Percentiles rank a stretch among this genome's conserved stretches.
These are phyloP conservation scores for Drosophila nigricruria DNA, from an alignment of 2,888 invertebrate genomes.

Conservation along the genomic window DNA sequence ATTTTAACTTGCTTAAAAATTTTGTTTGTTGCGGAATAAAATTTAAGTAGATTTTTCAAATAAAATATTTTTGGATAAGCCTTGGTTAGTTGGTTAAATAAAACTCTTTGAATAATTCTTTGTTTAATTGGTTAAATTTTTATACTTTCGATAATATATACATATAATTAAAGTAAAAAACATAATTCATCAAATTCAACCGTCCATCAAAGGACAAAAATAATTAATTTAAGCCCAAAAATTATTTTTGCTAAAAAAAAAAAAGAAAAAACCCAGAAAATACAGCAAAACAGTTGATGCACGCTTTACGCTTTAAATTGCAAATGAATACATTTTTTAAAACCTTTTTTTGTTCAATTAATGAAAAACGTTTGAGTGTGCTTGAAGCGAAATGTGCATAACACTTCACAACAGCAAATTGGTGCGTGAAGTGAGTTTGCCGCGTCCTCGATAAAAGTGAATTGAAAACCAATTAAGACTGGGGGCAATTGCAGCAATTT, in stretches of 20 bases:
- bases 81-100: neutral
- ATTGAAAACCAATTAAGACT: slow-evolving; percentile 57
- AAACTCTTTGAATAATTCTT: too few relatives aligned
- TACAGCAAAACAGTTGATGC: neutral
- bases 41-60: neutral
- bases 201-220: neutral
- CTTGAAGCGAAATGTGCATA: slow-evolving; percentile 9
- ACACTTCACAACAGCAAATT: slow-evolving; percentile 25
- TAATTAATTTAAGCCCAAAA: neutral
- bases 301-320: neutral
- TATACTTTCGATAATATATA: neutral
- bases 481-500: slow-evolving; percentile 52
- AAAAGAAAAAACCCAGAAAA: neutral
- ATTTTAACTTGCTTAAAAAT: neutral
- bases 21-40: neutral
- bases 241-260: neutral
- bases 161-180: neutral
- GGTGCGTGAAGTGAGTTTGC: slow-evolving; percentile 30
- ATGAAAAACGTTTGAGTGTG: slow-evolving; percentile 10
- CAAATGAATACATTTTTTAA: neutral
- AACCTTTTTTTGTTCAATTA: neutral
- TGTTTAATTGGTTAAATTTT: neutral
- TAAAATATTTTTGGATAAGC: too few relatives aligned
- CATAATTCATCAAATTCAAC: neutral
- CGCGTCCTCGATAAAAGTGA: slow-evolving; percentile 12